Conservation (phyloP, 1,140 invertebrate species). For the Drosophila burlai region DNA sequence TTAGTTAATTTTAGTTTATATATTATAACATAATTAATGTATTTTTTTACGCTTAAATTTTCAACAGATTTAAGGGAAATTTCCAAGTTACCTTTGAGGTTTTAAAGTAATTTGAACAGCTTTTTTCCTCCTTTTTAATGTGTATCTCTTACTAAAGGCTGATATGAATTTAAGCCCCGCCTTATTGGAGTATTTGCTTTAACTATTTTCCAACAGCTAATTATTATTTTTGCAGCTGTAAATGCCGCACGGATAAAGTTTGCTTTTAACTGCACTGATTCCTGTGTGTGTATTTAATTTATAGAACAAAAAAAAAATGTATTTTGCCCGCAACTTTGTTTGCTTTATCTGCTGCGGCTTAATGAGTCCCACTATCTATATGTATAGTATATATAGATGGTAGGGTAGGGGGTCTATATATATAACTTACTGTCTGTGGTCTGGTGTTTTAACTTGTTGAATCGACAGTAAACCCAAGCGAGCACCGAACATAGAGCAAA, state of each 20-base stretch:
- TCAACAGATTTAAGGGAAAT: neutral
- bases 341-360: slow-evolving; percentile 21
- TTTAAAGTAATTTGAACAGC: too few species aligned
- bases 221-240: slow-evolving; percentile 29
- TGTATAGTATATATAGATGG: neutral
- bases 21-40: neutral
- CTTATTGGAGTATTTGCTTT: neutral
- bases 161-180: slow-evolving; percentile 1
- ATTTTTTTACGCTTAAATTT: neutral
- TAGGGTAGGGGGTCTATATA: neutral
- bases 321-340: slow-evolving; percentile 21
- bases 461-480: slow-evolving; percentile 9
- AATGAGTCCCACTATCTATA: slow-evolving; percentile 10
- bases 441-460: slow-evolving; percentile 33
- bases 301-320: neutral
- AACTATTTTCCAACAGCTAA: slow-evolving; percentile 7
- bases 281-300: slow-evolving; percentile 15
- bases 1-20: neutral
- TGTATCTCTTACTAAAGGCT: neutral
- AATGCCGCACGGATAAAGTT: slow-evolving; percentile 18
- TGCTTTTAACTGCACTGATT: slow-evolving; percentile 9
- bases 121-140: neutral
- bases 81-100: neutral
- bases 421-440: slow-evolving; percentile 13
- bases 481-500: slow-evolving; percentile 26